A percentile compares a stretch with the other conserved stretches of the same genome.
Conservation (phyloP, 2,113 vertebrate species). For the Syngnathus scovelli region DNA sequence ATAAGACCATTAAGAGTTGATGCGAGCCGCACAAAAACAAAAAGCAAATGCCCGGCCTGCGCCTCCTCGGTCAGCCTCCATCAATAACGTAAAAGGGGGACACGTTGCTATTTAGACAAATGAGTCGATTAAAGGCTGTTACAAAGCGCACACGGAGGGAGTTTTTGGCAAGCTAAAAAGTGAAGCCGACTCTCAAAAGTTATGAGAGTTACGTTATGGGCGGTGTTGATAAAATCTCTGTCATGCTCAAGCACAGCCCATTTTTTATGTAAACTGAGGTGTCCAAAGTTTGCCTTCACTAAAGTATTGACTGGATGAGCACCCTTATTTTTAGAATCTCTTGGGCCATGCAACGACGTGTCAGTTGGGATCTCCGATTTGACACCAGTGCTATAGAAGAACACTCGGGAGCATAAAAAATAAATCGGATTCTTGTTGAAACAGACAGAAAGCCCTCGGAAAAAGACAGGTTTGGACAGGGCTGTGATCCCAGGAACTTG, state of each 20-base stretch:
- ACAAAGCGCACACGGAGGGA: constrained; percentile 18
- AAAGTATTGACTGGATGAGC: neutral
- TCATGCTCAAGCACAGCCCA: neutral
- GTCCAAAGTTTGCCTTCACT: neutral
- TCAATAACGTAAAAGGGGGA: constrained; percentile 53
- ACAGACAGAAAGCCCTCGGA: neutral
- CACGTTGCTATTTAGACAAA: constrained; percentile 47
- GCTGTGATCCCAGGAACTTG: neutral
- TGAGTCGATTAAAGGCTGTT: constrained; percentile 18
- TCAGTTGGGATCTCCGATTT: neutral
- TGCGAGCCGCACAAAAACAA: constrained; percentile 50
- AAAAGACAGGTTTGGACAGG: neutral
- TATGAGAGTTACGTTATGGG: neutral
- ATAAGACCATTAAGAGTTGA: constrained; percentile 54
- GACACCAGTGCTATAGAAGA: neutral
- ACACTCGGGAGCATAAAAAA: neutral
- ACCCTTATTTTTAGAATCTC: neutral
- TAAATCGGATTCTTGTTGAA: neutral
- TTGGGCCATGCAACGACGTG: neutral
- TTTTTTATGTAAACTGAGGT: neutral
- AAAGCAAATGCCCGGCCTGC: constrained; percentile 37
- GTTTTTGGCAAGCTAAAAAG: constrained; percentile 24
- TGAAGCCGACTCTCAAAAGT: neutral
- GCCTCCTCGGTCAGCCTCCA: constrained; percentile 6
- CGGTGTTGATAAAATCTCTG: neutral